A percentile compares a stretch with the other conserved stretches of the same genome.
phyloP scores from a whole-genome alignment of 2,888 invertebrate species.

The Pterobdella sp. region DNA sequence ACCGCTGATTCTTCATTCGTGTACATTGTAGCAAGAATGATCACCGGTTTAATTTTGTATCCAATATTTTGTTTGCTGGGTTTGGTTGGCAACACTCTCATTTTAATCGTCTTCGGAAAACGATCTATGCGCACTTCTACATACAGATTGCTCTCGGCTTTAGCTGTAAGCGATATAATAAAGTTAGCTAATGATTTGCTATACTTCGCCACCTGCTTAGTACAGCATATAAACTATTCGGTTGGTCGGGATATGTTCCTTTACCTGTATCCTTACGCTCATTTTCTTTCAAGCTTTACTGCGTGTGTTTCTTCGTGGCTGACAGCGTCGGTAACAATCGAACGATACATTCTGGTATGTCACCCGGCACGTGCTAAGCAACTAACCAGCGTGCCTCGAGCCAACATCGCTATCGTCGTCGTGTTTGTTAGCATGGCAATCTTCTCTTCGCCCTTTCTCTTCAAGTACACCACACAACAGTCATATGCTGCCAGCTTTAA shows the following conservation, averaged over 20 bases:
- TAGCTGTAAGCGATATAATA: conserved; percentile 45
- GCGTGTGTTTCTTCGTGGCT: conserved; percentile 40
- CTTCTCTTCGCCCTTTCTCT: conserved; percentile 37
- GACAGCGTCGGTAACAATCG: conserved; percentile 46
- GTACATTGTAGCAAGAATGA: conserved; percentile 42
- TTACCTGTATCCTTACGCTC: conserved; percentile 42
- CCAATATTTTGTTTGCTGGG: conserved; percentile 45
- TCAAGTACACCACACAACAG: conserved; percentile 36
- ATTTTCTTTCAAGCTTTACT: conserved; percentile 40
- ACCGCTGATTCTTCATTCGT: conserved; percentile 38
- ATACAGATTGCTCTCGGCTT: conserved; percentile 44
- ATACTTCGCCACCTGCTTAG: conserved; percentile 42
- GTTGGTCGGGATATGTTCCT: conserved; percentile 40
- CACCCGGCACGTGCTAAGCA: conserved; percentile 40
- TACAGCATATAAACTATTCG: conserved; percentile 38
- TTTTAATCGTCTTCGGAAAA: conserved; percentile 42
- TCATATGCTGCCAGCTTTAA: neutral
- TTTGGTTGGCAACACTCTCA: conserved; percentile 43
- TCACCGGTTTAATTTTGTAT: conserved; percentile 44
- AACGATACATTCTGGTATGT: conserved; percentile 46
- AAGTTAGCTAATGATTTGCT: conserved; percentile 45
- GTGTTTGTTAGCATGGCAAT: conserved; percentile 37
- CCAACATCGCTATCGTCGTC: conserved; percentile 37
- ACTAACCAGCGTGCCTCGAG: conserved; percentile 35
- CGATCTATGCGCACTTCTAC: conserved; percentile 45